These are phyloP conservation scores for Acanthosepion esculentum DNA, from an alignment of 2,888 invertebrate species.

Conservation along the genomic window DNA sequence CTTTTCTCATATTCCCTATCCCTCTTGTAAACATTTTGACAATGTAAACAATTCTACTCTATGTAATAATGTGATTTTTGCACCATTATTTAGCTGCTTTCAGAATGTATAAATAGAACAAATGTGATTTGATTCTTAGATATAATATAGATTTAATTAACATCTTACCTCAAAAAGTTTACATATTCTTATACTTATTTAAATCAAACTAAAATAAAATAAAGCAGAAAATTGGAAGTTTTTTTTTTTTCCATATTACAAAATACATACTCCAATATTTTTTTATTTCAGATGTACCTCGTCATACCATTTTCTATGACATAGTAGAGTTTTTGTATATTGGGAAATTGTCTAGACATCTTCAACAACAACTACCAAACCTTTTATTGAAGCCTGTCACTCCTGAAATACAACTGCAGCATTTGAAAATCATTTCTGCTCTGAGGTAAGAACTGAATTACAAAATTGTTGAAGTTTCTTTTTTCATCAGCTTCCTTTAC, in stretches of 20 bases:
- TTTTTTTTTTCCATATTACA: background rate
- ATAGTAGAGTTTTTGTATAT: conserved; percentile 72
- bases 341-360: conserved; percentile 65
- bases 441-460: conserved; percentile 62
- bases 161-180: background rate
- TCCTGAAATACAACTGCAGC: conserved; percentile 70
- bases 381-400: conserved; percentile 69
- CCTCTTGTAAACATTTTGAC: no score
- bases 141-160: no score
- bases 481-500: no score
- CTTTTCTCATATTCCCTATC: no score
- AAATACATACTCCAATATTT: background rate
- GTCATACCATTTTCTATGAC: conserved; percentile 74
- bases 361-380: conserved; percentile 67
- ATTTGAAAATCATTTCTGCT: conserved; percentile 70
- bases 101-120: no score
- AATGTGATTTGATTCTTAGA: no score
- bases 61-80: no score
- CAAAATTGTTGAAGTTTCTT: background rate
- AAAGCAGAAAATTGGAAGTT: background rate
- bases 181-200: background rate
- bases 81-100: no score
- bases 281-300: conserved; percentile 53
- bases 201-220: background rate
- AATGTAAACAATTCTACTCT: no score